Conservation (phyloP, 1,140 invertebrate species). For the Micrasema minimum region DNA sequence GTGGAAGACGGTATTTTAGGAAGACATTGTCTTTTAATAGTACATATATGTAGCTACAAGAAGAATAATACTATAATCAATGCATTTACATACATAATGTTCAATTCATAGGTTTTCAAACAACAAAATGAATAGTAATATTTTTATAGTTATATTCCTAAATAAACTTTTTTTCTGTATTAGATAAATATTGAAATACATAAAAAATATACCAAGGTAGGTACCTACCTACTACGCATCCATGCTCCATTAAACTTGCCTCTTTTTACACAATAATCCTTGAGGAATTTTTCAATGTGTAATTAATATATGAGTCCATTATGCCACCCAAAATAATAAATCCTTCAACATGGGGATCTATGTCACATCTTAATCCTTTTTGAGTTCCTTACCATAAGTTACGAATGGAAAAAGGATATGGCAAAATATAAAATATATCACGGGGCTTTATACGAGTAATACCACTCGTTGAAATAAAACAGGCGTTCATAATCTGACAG, state of each 20-base stretch:
- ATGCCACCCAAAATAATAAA: slow-evolving; percentile 22
- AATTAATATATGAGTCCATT: no score
- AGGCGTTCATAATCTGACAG: slow-evolving; percentile 47
- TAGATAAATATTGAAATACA: not conserved
- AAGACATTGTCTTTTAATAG: no score
- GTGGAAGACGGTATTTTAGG: no score
- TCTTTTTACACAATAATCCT: no score
- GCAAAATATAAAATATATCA: slow-evolving; percentile 39
- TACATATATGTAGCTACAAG: no score
- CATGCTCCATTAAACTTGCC: not conserved
- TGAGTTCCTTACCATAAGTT: slow-evolving; percentile 48
- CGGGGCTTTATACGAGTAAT: slow-evolving; percentile 25
- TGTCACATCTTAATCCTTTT: slow-evolving; percentile 38
- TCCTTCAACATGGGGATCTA: slow-evolving; percentile 33
- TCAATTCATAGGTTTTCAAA: no score
- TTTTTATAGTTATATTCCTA: not conserved
- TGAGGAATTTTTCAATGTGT: no score
- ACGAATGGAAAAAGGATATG: slow-evolving; percentile 31
- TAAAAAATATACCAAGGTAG: not conserved
- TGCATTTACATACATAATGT: no score
- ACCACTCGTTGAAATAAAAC: slow-evolving; percentile 43
- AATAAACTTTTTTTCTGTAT: not conserved
- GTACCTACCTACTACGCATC: not conserved
- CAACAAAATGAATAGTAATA: not conserved
- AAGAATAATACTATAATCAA: no score